phyloP scores from a whole-genome alignment of 2,888 invertebrate genomes.

The Nesidiocoris tenuis region DNA sequence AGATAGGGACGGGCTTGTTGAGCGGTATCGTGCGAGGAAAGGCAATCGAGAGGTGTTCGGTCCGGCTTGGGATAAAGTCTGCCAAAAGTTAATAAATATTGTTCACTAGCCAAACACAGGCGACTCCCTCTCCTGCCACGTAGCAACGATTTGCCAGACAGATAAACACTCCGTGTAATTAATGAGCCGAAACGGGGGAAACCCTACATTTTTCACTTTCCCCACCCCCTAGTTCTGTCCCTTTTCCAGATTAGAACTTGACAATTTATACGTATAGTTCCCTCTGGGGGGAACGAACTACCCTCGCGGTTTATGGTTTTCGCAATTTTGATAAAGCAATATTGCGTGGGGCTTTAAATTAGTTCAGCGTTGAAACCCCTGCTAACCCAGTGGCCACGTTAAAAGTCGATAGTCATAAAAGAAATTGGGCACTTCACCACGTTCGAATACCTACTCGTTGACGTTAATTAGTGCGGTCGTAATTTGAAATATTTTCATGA shows the following conservation, averaged over 20 bases:
- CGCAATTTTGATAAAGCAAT: background rate
- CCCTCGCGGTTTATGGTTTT: background rate
- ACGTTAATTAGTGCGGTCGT: background rate
- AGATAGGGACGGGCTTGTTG: too few species aligned
- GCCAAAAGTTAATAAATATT: background rate
- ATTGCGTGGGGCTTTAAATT: background rate
- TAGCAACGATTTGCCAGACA: slow-evolving; percentile 11
- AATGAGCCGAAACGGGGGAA: slow-evolving; percentile 16
- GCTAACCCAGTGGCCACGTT: background rate
- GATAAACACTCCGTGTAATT: slow-evolving; percentile 27
- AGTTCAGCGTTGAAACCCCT: background rate
- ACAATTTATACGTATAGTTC: background rate
- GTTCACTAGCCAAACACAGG: background rate
- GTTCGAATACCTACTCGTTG: background rate
- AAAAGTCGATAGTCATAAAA: too few species aligned
- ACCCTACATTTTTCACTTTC: slow-evolving; percentile 19
- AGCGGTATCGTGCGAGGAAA: background rate
- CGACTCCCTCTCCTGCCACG: background rate
- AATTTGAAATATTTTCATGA: background rate
- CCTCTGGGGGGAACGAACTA: background rate
- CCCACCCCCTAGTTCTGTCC: background rate
- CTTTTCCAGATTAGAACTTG: background rate
- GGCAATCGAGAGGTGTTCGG: background rate
- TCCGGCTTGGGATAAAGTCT: background rate
- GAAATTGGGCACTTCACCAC: background rate